Conservation (phyloP, 2,797 vertebrate species). For the Bucorvus abyssinicus region DNA sequence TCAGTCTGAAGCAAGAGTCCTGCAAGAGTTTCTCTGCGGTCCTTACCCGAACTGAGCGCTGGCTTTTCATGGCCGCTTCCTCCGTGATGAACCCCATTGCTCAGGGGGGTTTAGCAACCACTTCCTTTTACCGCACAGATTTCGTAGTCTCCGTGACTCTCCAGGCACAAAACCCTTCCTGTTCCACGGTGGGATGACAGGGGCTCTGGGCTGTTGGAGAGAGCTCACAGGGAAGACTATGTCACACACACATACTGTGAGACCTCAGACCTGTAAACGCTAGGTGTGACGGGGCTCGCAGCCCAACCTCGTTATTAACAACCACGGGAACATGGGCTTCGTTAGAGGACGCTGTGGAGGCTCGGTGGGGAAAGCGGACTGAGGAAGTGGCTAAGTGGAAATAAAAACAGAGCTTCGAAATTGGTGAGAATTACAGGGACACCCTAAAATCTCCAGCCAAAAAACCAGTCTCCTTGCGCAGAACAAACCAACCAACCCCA, state of each 20-base stretch:
- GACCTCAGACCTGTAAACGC: neutral
- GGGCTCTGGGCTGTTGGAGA: neutral
- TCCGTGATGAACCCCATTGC: neutral
- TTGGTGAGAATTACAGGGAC: neutral
- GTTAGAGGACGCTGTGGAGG: neutral
- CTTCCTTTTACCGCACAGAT: neutral
- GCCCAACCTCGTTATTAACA: neutral
- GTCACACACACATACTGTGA: neutral
- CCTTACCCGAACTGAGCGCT: neutral
- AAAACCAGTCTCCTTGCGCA: neutral
- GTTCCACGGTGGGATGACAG: rapidly evolving
- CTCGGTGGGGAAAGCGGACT: neutral
- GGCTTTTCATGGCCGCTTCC: neutral
- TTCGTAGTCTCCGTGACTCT: neutral
- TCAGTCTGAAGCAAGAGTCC: neutral
- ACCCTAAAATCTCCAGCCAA: neutral
- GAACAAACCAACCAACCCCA: neutral
- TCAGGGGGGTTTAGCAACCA: neutral
- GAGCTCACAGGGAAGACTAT: rapidly evolving
- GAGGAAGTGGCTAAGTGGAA: neutral
- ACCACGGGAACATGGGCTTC: rapidly evolving
- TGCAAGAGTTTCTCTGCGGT: neutral
- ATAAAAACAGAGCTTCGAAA: neutral
- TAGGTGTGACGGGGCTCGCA: neutral
- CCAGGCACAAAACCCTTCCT: neutral